phyloP scores from a whole-genome alignment of 92 coral and sea anemone species.

The Anthopleura xanthogrammica region DNA sequence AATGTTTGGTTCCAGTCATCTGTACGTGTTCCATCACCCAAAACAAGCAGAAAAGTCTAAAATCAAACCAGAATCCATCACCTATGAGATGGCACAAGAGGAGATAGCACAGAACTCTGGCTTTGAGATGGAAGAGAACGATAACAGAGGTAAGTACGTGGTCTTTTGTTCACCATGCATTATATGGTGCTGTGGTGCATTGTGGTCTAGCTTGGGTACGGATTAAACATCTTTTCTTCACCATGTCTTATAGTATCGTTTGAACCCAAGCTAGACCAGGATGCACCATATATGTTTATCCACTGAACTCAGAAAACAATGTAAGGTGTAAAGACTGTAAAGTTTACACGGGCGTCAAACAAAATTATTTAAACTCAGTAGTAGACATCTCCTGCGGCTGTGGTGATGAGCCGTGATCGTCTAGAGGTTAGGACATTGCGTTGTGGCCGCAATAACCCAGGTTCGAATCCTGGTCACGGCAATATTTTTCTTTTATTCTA shows the following conservation, averaged over 20 bases:
- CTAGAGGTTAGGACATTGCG: slow-evolving; percentile 93
- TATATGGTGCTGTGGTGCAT: too few relatives aligned
- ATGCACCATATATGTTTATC: too few relatives aligned
- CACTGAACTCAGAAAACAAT: too few relatives aligned
- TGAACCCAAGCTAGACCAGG: too few relatives aligned
- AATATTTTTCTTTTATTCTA: not conserved
- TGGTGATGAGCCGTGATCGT: slow-evolving; percentile 99
- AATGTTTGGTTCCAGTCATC: slow-evolving; percentile 91
- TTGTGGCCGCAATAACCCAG: slow-evolving; percentile 99
- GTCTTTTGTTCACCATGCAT: too few relatives aligned
- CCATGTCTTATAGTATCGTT: not conserved
- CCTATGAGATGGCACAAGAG: slow-evolving; percentile 94
- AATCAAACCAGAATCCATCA: slow-evolving; percentile 66
- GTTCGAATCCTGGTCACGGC: slow-evolving; percentile 98
- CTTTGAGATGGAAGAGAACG: slow-evolving; percentile 74
- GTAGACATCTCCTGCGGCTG: too few relatives aligned
- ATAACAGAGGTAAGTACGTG: slow-evolving; percentile 46
- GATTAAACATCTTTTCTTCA: not conserved
- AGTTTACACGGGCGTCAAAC: too few relatives aligned
- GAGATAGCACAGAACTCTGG: slow-evolving; percentile 94
- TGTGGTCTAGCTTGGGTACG: not conserved
- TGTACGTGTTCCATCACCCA: slow-evolving; percentile 92
- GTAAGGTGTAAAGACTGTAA: too few relatives aligned
- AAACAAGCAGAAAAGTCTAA: slow-evolving; percentile 68
- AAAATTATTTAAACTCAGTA: not conserved